Evolutionary conservation across 2,888 invertebrate genomes (phyloP), one percentile per base, ranked within the genome.

Genomic region (Creontiades dilutus): DNA sequence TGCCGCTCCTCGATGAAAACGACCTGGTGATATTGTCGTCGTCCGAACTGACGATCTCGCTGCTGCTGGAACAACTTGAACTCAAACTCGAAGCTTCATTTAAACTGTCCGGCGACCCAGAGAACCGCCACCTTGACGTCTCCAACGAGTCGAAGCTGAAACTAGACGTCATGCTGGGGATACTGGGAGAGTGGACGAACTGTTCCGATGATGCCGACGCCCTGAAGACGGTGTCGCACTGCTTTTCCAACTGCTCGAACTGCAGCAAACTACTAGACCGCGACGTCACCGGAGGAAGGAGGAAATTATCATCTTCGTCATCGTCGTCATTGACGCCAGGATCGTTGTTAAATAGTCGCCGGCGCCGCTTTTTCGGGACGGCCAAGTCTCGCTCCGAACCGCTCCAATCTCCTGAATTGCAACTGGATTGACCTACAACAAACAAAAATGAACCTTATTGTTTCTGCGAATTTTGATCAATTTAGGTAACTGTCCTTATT

Each of bases 241-340:
- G 96, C 78, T 95, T 95, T 93, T 97, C 97, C 90, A 97, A 94
- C 5, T 96, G 96, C 94, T 97, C 97, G 93, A 97, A 97, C 93
- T 97, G 97, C 91, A 97, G 95, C 91, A 97, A 94, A 92, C 97
- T 97, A 91, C 96, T 96, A 91, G 97, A 96, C 14, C 76, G 81
- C 2, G 80, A 68, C 48, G 86, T 86, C n/a, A 80, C 55, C 23
- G 86, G 90, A 5, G 90, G 88, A 27, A 81, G 90, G 28, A 75
- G 88, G 14, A 90, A 89, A 46, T 89, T 19, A 12, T 90, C 90
- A 90, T 93, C 93, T 90, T 94, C 93, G 91, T 92, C 92, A 91
- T 91, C 92, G 84, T 91, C 91, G 90, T 91, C 91, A 82, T 92
- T 92, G 28, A 92, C 92, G 9, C 92, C 92, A 0, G 92, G 92